Percentiles rank a stretch among this genome's conserved stretches.
Conservation (phyloP, 2,797 vertebrate species). For the Hydrophis major region DNA sequence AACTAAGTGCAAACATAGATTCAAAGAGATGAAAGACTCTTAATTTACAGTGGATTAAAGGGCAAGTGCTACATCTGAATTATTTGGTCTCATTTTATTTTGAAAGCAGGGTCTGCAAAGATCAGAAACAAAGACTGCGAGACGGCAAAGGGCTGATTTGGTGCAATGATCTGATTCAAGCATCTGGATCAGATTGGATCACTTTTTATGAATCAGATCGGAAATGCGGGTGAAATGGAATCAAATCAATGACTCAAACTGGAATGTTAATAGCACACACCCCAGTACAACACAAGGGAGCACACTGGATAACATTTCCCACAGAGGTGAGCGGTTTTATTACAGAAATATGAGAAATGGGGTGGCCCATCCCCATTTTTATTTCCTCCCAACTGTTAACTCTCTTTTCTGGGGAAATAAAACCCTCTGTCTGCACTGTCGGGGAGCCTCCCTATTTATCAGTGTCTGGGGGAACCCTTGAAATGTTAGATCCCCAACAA, state of each 20-base stretch:
- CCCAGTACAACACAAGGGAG: background rate
- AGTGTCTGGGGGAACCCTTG: background rate
- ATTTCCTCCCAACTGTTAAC: background rate
- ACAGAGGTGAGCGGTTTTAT: background rate
- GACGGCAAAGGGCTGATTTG: background rate
- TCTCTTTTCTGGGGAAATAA: background rate
- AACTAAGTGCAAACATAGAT: background rate
- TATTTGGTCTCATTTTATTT: background rate
- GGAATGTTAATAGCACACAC: background rate
- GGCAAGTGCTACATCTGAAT: background rate
- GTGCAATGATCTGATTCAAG: background rate
- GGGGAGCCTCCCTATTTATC: background rate
- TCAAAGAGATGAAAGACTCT: background rate
- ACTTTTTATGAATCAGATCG: background rate
- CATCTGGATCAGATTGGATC: background rate
- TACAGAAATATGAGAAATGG: background rate
- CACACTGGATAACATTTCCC: background rate
- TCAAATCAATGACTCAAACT: background rate
- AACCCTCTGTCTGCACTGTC: background rate
- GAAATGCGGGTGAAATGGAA: background rate
- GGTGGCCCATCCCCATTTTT: too few relatives aligned
- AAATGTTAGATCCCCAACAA: slow-evolving; percentile 1
- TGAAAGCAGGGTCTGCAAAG: background rate
- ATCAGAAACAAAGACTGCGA: background rate
- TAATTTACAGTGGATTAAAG: background rate